phyloP scores from a whole-genome alignment of 2,113 vertebrate genomes.

The Gymnogyps californianus region DNA sequence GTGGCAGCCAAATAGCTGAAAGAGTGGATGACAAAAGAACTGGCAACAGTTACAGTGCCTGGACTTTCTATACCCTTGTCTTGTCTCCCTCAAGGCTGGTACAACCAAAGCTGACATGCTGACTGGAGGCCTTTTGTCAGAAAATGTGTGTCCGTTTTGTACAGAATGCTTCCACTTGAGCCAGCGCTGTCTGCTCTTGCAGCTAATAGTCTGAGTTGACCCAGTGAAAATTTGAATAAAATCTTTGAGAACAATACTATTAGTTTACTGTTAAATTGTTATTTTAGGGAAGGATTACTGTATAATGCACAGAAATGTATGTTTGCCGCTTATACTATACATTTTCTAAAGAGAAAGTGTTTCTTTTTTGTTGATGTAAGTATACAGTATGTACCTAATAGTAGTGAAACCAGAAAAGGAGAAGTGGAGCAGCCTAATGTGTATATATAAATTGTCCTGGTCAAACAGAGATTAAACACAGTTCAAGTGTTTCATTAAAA shows the following conservation, averaged over 20 bases:
- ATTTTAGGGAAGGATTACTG: not conserved
- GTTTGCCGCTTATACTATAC: not conserved
- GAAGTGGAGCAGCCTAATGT: not conserved
- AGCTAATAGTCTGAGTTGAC: not conserved
- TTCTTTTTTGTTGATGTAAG: not conserved
- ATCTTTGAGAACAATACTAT: not conserved
- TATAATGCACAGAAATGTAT: not conserved
- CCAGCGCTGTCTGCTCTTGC: not conserved
- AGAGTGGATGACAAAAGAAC: not conserved
- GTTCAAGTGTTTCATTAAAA: not conserved
- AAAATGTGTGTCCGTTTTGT: not conserved
- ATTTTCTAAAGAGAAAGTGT: not conserved
- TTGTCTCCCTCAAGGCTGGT: not conserved
- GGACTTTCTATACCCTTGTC: not conserved
- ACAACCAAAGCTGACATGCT: not conserved
- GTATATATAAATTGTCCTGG: not conserved
- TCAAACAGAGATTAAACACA: not conserved
- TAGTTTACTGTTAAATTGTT: not conserved
- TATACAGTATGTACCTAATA: not conserved
- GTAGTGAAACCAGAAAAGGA: not conserved
- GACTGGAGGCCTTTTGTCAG: not conserved
- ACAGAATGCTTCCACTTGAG: not conserved
- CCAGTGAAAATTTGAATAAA: not conserved
- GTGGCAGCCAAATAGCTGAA: not conserved
- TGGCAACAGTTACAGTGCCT: not conserved